phyloP scores from a whole-genome alignment of 2,113 vertebrate genomes.

The Leptosomus discolor region DNA sequence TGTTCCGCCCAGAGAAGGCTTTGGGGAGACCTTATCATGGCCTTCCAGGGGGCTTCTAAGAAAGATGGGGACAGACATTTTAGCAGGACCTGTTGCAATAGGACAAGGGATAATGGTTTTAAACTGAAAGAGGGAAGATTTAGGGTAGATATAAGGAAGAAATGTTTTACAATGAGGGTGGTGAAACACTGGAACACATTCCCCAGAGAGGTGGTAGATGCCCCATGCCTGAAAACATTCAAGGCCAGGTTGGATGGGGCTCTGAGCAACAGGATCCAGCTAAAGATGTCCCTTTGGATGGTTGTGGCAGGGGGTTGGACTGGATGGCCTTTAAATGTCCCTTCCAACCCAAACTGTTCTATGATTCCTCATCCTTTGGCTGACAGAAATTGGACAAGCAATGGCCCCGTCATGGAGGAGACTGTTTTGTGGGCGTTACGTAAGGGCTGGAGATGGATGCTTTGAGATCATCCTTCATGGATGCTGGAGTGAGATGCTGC shows the following conservation, averaged over 20 bases:
- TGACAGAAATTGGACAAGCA: not conserved
- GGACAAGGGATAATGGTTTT: not conserved
- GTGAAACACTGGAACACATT: not conserved
- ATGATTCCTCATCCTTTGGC: not conserved
- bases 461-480: not conserved
- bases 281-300: not conserved
- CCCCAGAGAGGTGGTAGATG: not conserved
- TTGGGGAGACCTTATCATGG: fast-evolving
- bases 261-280: not conserved
- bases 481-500: not conserved
- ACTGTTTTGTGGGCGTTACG: not conserved
- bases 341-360: not conserved
- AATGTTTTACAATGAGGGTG: fast-evolving
- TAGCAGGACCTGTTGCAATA: fast-evolving
- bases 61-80: too few relatives aligned
- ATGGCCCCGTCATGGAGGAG: fast-evolving
- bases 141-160: not conserved
- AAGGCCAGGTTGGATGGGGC: fast-evolving
- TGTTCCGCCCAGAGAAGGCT: not conserved
- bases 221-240: not conserved
- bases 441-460: not conserved
- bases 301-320: not conserved
- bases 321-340: fast-evolving
- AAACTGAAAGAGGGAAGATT: too few relatives aligned
- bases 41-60: not conserved